Evolutionary conservation across 1,140 invertebrate genomes (phyloP).

Genomic region (Drosophila leontia): DNA sequence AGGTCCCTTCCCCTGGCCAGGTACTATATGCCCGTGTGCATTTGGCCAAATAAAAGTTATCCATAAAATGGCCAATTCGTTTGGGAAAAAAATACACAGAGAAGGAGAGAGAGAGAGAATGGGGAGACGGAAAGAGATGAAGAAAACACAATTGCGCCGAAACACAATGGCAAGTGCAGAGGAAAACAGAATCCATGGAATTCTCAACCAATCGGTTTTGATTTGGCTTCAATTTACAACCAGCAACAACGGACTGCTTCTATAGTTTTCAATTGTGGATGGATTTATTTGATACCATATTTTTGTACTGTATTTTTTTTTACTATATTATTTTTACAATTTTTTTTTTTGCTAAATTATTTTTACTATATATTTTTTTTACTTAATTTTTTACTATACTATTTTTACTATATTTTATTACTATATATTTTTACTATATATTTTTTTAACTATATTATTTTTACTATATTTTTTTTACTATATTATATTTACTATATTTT

Average conservation of each 20-base stretch:
- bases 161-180: conserved; percentile 22
- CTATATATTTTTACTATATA: not conserved
- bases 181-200: conserved; percentile 24
- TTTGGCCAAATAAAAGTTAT: conserved; percentile 36
- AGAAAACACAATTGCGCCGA: conserved; percentile 30
- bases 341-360: too few species aligned
- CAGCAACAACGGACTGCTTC: not conserved
- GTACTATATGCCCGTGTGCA: conserved; percentile 27
- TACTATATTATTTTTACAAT: too few species aligned
- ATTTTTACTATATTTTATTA: too few species aligned
- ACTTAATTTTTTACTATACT: too few species aligned
- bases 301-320: too few species aligned
- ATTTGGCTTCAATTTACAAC: conserved; percentile 37
- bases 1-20: not conserved
- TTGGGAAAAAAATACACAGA: not conserved
- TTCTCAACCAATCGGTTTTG: conserved; percentile 21
- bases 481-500: not conserved
- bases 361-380: too few species aligned
- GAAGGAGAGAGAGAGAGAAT: not conserved
- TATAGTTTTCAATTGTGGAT: conserved; percentile 7
- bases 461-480: not conserved
- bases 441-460: too few species aligned
- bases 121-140: not conserved
- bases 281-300: not conserved
- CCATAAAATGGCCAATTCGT: conserved; percentile 31